phyloP scores from a whole-genome alignment of 2,113 vertebrate species.

The Hystrix cristata region DNA sequence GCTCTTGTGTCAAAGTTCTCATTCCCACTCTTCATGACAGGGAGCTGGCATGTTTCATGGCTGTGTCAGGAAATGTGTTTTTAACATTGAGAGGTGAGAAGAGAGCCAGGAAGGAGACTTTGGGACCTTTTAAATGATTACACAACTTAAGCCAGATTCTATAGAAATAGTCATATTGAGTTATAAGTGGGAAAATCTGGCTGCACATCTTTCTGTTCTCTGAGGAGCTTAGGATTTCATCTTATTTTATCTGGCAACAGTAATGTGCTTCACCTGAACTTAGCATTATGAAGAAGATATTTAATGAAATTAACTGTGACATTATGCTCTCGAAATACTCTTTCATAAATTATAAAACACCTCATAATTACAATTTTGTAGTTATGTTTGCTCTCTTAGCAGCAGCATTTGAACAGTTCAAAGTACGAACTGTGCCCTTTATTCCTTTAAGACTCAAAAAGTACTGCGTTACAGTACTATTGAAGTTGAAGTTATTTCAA shows the following conservation, averaged over 20 bases:
- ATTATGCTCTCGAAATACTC: neutral
- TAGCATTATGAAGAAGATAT: constrained; percentile 16
- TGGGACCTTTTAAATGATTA: constrained; percentile 77
- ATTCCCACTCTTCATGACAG: constrained; percentile 52
- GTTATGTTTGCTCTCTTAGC: neutral
- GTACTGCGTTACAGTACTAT: neutral
- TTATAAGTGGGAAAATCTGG: constrained; percentile 70
- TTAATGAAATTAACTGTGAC: constrained; percentile 51
- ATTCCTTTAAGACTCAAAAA: neutral
- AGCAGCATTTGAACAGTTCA: neutral
- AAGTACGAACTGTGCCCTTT: neutral
- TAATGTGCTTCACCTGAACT: constrained; percentile 38
- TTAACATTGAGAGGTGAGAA: constrained; percentile 80
- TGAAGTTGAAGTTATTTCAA: neutral
- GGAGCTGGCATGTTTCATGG: constrained; percentile 50
- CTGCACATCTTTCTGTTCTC: constrained; percentile 52
- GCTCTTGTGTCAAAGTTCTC: constrained; percentile 62
- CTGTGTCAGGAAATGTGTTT: constrained; percentile 78
- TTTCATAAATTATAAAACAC: constrained; percentile 1
- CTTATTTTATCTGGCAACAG: constrained; percentile 26
- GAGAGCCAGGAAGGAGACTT: constrained; percentile 72
- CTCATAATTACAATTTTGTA: neutral
- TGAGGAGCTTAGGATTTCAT: constrained; percentile 74
- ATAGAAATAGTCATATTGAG: constrained; percentile 54
- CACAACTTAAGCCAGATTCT: constrained; percentile 62